Evolutionary conservation across 1,140 invertebrate species (phyloP).

Genomic region (Oryctes rhinoceros): DNA sequence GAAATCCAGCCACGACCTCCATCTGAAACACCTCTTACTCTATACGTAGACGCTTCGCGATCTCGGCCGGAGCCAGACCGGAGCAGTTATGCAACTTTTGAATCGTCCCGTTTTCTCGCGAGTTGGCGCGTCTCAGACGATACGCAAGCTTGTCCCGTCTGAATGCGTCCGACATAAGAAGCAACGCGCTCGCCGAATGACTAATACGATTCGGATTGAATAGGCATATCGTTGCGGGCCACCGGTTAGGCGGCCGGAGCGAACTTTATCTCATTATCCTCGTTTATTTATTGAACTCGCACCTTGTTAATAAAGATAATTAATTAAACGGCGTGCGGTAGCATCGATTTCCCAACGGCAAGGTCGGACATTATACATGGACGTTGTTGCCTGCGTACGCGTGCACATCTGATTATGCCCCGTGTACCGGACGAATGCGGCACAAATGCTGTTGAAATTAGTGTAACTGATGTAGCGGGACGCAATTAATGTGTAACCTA

Average conservation of each 20-base stretch:
- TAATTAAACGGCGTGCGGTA: slow-evolving; percentile 4
- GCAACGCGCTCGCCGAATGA: no score
- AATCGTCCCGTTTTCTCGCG: no score
- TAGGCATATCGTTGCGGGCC: neutral
- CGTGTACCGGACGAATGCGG: neutral
- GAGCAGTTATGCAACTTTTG: no score
- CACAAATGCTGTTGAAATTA: neutral
- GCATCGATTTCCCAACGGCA: slow-evolving; percentile 20
- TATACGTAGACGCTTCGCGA: no score
- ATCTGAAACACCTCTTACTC: no score
- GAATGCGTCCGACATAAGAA: no score
- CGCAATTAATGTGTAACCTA: neutral
- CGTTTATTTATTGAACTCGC: slow-evolving; percentile 14
- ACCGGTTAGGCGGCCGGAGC: neutral
- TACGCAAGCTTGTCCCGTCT: no score
- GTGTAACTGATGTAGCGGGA: neutral
- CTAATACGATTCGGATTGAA: neutral
- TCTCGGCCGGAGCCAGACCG: no score
- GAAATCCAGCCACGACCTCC: no score
- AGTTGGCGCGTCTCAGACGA: no score
- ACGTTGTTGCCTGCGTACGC: neutral
- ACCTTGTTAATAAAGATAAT: slow-evolving; percentile 16
- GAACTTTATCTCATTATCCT: neutral
- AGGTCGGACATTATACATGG: slow-evolving; percentile 12
- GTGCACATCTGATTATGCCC: neutral